These are phyloP conservation scores for Synanthedon andrenaeformis DNA, from an alignment of 2,888 invertebrate species.

Conservation along the genomic window DNA sequence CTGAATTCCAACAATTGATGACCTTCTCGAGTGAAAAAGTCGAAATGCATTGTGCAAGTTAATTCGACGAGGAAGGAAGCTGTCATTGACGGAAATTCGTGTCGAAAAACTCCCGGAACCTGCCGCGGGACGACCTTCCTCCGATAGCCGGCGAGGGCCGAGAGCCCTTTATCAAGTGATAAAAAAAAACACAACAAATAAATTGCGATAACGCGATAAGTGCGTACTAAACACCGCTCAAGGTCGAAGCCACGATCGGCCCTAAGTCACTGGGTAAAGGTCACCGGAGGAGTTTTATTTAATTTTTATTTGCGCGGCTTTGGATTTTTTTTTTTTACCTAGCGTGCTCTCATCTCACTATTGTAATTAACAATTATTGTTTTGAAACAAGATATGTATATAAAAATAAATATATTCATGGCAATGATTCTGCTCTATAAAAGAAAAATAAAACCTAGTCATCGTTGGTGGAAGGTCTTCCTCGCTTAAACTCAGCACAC, in stretches of 20 bases:
- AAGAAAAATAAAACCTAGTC: no score
- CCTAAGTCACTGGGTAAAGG: conserved; percentile 51
- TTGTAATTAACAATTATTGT: no score
- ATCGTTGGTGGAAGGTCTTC: no score
- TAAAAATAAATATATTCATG: no score
- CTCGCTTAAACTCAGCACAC: no score
- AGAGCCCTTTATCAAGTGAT: conserved; percentile 52
- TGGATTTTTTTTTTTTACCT: conserved; percentile 17
- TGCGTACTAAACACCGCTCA: conserved; percentile 24
- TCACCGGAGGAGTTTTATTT: conserved; percentile 30
- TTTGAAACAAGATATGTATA: no score
- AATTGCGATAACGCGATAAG: conserved; percentile 36
- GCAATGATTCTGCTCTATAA: no score
- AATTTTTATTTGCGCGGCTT: conserved; percentile 9
- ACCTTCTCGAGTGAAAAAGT: conserved; percentile 21
- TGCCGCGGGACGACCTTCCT: conserved; percentile 25
- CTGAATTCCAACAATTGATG: conserved; percentile 7
- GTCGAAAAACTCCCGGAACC: conserved; percentile 43
- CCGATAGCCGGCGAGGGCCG: conserved; percentile 40
- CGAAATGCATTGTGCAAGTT: conserved; percentile 27
- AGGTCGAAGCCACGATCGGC: conserved; percentile 29
- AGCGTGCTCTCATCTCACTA: not conserved
- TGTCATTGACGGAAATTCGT: conserved; percentile 32
- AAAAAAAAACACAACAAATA: conserved; percentile 33
- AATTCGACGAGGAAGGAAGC: conserved; percentile 45